Percentiles rank a stretch among this genome's conserved stretches.
Evolutionary conservation across 2,113 vertebrate genomes (phyloP).

Genomic region (Hystrix cristata): DNA sequence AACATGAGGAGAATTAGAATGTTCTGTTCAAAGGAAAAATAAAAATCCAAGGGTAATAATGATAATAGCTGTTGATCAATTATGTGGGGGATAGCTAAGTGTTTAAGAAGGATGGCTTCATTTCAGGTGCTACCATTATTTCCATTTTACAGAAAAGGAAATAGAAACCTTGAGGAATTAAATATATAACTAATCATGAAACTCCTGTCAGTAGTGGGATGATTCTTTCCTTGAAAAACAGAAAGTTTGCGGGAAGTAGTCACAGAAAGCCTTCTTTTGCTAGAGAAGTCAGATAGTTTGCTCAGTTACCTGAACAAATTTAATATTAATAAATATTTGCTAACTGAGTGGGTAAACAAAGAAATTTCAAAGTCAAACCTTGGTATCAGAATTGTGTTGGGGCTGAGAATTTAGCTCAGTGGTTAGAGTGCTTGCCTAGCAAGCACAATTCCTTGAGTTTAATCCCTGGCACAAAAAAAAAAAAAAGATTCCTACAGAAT

Average conservation of each 20-base stretch:
- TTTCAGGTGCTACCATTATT: background rate
- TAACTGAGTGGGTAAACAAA: background rate
- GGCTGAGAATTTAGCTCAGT: too few species aligned
- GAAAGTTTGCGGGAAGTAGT: background rate
- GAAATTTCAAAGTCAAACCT: background rate
- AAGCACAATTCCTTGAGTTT: too few species aligned
- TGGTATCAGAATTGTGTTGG: background rate
- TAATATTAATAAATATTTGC: background rate
- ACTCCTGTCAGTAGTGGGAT: background rate
- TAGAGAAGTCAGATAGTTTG: background rate
- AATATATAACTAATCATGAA: background rate
- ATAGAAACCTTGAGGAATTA: conserved; percentile 8
- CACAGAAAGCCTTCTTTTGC: background rate
- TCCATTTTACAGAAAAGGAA: background rate
- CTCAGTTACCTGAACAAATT: background rate
- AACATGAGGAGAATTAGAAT: background rate
- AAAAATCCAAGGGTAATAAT: background rate
- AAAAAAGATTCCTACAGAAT: background rate
- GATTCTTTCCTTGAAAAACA: background rate
- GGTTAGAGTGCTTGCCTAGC: too few species aligned
- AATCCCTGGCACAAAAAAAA: too few species aligned
- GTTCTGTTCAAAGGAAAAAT: conserved; percentile 14
- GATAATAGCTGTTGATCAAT: background rate
- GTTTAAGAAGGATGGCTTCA: background rate
- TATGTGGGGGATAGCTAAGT: background rate